phyloP scores from a whole-genome alignment of 2,113 vertebrate genomes.

The Synchiropus splendidus region DNA sequence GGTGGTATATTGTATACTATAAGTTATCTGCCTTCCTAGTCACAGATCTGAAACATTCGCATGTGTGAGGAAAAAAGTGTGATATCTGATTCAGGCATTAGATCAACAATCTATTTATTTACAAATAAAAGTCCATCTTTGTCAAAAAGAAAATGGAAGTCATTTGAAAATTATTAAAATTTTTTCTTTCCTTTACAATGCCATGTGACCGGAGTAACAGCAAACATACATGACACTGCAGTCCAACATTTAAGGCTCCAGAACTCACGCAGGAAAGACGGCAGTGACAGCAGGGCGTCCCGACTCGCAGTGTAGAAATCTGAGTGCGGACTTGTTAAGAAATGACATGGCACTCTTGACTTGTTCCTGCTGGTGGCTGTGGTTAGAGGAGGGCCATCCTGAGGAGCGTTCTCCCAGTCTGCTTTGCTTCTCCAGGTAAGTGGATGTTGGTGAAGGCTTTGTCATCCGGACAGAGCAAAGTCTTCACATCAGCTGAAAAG shows the following conservation, averaged over 20 bases:
- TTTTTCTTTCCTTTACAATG: constrained; percentile 10
- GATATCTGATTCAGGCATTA: too few species aligned
- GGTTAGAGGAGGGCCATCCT: too few species aligned
- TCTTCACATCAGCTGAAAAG: constrained; percentile 8
- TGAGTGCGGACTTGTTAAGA: not conserved
- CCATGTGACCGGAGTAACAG: constrained; percentile 19
- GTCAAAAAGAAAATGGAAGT: constrained; percentile 13
- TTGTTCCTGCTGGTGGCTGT: too few species aligned
- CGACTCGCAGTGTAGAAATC: constrained; percentile 3
- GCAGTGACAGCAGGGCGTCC: constrained; percentile 25
- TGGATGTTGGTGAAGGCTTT: too few species aligned
- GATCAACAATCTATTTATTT: constrained; percentile 12
- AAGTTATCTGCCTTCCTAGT: too few species aligned
- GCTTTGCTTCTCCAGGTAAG: too few species aligned
- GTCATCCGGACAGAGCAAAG: not conserved
- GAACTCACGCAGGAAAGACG: constrained; percentile 5
- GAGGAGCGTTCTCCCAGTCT: too few species aligned
- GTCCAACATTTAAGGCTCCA: constrained; percentile 1
- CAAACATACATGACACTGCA: constrained; percentile 1
- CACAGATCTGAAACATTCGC: too few species aligned
- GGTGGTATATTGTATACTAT: too few species aligned
- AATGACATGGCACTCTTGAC: too few species aligned
- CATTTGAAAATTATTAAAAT: constrained; percentile 4
- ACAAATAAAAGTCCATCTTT: constrained; percentile 2
- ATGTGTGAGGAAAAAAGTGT: too few species aligned